Evolutionary conservation across 64 coral and sea anemone species (phyloP), one percentile per base, ranked within the genome.

Genomic region (Hydrozoanthus tunicans): DNA sequence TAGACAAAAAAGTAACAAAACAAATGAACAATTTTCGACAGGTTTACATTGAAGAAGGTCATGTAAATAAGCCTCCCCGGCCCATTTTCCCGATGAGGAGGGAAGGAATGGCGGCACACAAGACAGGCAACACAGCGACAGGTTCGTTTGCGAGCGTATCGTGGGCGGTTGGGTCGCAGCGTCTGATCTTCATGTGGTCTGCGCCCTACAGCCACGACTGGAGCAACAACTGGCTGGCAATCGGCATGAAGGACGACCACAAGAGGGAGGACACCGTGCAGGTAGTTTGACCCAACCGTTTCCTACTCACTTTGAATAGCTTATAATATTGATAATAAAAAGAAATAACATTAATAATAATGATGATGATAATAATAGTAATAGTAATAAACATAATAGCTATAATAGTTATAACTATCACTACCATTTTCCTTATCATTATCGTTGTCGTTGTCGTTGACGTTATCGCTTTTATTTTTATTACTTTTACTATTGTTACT

Each of bases 81-180:
- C 77, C 77, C 5, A 79, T 79, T n/a, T 79, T 79, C 17, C 77
- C 77, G 51, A 79, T 79, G 77, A 79, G 77, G 20, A 79, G 77
- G 56, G 77, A 79, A 53, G 77, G 77, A 6, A 79, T 79, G 77
- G 77, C 77, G 54, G 77, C 77, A 15, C 77, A 79, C 77, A 79
- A 79, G 77, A 56, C 77, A 3, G 77, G 51, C n/a, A 20, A 23
- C 7, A 79, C 77, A 2, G 77, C 77, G n/a, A 79, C 77, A 2
- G 51, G 51, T 55, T 79, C 54, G 20, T 79, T 79, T 74, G 71
- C 25, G 51, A 74, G 71, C 71, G 71, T 4, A 11, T 74, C 71
- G 24, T 74, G 71, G 71, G 26, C 51, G 26, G 11, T 51, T 43
- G 71, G 71, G 24, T 43, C 26, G 7, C 24, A 74, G 26, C 71